Conservation (phyloP, 2,888 invertebrate species). For the Ellobium chinense region DNA sequence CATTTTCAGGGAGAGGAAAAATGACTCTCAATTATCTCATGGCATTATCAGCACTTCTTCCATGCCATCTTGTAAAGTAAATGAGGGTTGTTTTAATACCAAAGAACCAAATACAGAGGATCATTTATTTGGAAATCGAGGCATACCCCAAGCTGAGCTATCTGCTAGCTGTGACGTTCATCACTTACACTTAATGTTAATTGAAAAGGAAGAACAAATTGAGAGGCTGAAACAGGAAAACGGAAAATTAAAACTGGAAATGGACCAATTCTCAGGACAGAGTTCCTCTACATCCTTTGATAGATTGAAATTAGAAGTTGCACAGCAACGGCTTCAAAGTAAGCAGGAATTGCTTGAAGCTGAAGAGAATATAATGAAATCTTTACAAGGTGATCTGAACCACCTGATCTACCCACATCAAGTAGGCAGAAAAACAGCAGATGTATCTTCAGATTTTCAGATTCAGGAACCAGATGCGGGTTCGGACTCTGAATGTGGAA, state of each 20-base stretch:
- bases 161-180: no score
- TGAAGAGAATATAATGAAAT: constrained; percentile 25
- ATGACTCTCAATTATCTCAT: no score
- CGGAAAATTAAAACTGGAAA: not conserved
- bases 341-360: constrained; percentile 34
- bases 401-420: not conserved
- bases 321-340: constrained; percentile 38
- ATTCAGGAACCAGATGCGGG: not conserved
- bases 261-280: not conserved
- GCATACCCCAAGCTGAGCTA: no score
- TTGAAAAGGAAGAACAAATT: constrained; percentile 44
- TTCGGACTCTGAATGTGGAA: not conserved
- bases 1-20: no score
- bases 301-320: not conserved
- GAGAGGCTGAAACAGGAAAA: constrained; percentile 7
- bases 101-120: no score
- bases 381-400: not conserved
- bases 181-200: constrained; percentile 9
- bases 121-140: no score
- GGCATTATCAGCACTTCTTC: no score
- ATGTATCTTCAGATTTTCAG: not conserved
- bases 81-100: no score
- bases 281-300: not conserved
- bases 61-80: no score
- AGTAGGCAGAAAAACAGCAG: not conserved